Evolutionary conservation across 2,113 vertebrate species (phyloP), one percentile per base, ranked within the genome.

Genomic region (Tiliqua scincoides): DNA sequence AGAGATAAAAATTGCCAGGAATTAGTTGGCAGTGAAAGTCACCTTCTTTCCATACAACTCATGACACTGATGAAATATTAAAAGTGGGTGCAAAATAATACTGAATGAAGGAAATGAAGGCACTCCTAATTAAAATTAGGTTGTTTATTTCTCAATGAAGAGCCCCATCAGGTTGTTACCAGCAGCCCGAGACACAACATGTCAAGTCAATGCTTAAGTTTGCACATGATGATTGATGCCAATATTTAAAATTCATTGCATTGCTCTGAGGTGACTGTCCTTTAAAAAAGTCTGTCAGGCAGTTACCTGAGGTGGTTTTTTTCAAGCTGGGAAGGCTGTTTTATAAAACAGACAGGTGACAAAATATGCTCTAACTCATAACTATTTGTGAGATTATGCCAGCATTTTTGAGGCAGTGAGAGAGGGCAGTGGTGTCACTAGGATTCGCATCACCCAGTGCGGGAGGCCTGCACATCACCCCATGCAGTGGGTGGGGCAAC

Each of bases 21-120:
- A 20, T 92, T 85, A 94, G 57, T 6, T 86, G 32, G 1, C 32
- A 72, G n/a, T 88, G 59, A 43, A 91, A 72, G 88, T 90, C 74
- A 70, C 4, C 11, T n/a, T 32, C 73, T 86, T 84, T 74, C 85
- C 35, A 78, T 72, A 76, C 57, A 15, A 82, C 70, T 84, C 87
- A 74, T 11, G 74, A 0, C 3, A 27, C 12, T 86, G 85, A 89
- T 92, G 92, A 88, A 92, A 87, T 70, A 89, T 73, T 54, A 85
- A 79, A 40, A 43, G 6, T 43, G n/a, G 14, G 32, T 43, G 12
- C 67, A 89, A 90, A 90, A 83, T 48, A 37, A 83, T 48, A 37
- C 32, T 83, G 17, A 21, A 37, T 59, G 4, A 83, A 76, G 40
- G 10, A 80, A 82, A 79, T 81, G 43, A 20, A 71, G 54, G 8